Conservation (phyloP, 2,797 vertebrate genomes). For the Carduelis carduelis region DNA sequence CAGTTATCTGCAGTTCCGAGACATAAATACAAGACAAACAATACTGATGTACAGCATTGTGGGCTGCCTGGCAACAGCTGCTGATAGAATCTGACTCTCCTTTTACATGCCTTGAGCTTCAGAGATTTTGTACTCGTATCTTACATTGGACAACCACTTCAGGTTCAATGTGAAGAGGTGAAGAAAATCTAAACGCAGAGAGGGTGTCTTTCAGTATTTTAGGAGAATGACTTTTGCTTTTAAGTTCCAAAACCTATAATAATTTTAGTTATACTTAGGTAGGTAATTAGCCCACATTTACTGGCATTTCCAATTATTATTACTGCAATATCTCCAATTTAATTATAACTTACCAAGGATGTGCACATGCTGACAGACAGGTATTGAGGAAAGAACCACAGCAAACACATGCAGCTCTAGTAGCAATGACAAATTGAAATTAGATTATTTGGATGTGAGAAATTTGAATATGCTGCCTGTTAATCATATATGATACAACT, state of each 20-base stretch:
- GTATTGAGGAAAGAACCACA: background rate
- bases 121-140: background rate
- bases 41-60: background rate
- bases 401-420: background rate
- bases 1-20: slow-evolving; percentile 12
- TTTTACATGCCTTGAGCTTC: background rate
- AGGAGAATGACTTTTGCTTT: background rate
- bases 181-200: background rate
- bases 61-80: background rate
- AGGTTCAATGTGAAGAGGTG: background rate
- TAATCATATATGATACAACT: background rate
- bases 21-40: slow-evolving; percentile 19
- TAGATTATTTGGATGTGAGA: background rate
- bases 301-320: background rate
- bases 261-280: background rate
- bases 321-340: background rate
- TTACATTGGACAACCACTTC: background rate
- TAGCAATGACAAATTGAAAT: background rate
- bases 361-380: background rate
- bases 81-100: background rate
- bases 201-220: background rate
- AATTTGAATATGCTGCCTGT: background rate
- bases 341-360: background rate
- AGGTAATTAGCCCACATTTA: background rate
- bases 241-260: background rate